Evolutionary conservation across 2,888 invertebrate genomes (phyloP).

Genomic region (Galerucella nymphaeae): DNA sequence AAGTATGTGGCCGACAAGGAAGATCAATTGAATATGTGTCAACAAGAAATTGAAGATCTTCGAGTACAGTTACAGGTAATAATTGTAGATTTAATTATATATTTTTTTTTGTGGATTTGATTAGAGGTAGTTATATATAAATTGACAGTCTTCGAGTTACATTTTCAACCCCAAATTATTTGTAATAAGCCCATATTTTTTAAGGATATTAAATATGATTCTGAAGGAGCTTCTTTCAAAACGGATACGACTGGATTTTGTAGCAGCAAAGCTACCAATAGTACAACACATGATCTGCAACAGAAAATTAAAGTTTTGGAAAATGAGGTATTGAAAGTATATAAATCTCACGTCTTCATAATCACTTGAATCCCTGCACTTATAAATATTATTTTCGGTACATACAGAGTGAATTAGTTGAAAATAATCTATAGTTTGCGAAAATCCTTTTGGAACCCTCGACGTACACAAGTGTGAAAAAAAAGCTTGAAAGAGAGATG

Average conservation of each 20-base stretch:
- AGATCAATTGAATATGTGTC: constrained; percentile 57
- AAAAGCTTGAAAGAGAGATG: too few relatives aligned
- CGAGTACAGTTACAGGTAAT: constrained; percentile 61
- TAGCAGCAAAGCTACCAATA: constrained; percentile 41
- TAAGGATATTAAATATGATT: constrained; percentile 51
- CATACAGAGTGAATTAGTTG: not conserved
- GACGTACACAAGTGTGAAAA: too few relatives aligned
- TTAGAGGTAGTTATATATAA: too few relatives aligned
- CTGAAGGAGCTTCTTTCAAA: constrained; percentile 49
- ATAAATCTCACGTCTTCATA: not conserved
- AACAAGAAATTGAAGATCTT: constrained; percentile 63
- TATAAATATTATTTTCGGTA: not conserved
- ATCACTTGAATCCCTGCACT: not conserved
- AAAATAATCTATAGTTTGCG: too few relatives aligned
- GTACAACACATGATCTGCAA: constrained; percentile 46
- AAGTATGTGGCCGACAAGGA: constrained; percentile 64
- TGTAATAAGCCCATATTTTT: constrained; percentile 31
- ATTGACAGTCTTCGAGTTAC: not conserved
- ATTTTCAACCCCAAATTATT: not conserved
- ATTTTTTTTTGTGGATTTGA: constrained; percentile 9
- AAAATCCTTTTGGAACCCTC: too few relatives aligned
- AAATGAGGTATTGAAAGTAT: constrained; percentile 46
- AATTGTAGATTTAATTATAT: not conserved
- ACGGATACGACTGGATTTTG: constrained; percentile 48
- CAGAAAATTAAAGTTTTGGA: constrained; percentile 50